Evolutionary conservation across 2,113 vertebrate genomes (phyloP), one percentile per base, ranked within the genome.

Genomic region (Clarias gariepinus): DNA sequence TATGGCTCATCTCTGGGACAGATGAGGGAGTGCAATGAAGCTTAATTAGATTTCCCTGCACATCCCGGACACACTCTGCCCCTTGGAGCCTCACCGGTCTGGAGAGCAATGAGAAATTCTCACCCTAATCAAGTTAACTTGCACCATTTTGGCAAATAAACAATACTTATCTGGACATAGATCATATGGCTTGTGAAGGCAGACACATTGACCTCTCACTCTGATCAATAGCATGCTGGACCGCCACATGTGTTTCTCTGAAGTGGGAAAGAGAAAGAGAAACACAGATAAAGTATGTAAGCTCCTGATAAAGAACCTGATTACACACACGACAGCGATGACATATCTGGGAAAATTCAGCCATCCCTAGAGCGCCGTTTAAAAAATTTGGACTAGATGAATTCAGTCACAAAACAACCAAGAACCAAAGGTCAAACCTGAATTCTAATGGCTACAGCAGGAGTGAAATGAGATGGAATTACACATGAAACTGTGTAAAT

Each of bases 41-140:
- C 89, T 91, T 95, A 94, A 95, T 95, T 95, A 91, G 91, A 95
- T 95, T 94, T 93, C 78, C 88, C 90, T 84, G 84, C 87, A 92
- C 92, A 93, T 93, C 92, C 92, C 91, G 91, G 87, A 89, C 81
- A 64, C 74, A 73, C 66, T 83, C 63, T 76, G 80, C 80, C 84
- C 82, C 84, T 89, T 63, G 33, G 69, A 85, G 83, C 58, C 68
- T 71, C 64, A 60, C 80, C 73, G 81, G 83, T 73, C 90, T 87
- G 86, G 81, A 84, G 84, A 84, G 76, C 78, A 76, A 41, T 86
- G 66, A 71, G 57, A 77, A 90, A 90, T 90, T 86, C 83, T 84
- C 69, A 25, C 73, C 76, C 23, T 91, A 90, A 92, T 90, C 41
- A 41, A 87, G 85, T 91, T 89, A 91, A 82, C 84, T 85, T 80